Evolutionary conservation across 2,888 invertebrate genomes (phyloP), one percentile per base, ranked within the genome.

Genomic region (Apotomis capreana): DNA sequence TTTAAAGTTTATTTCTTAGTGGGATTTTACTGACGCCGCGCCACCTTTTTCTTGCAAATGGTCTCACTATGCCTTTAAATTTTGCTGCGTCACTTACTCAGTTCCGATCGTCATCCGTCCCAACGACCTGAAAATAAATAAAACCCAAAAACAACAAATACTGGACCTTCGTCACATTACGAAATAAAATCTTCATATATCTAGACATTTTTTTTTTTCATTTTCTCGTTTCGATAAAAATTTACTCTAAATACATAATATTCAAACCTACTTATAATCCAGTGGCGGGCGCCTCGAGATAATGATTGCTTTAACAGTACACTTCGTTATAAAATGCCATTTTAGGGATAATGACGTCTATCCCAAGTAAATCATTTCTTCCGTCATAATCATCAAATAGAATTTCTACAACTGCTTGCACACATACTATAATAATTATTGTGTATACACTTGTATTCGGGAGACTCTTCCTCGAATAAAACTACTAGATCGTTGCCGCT

Each of bases 161-260:
- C 46, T 70, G 76, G 78, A 78, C 78, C 76, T 75, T 76, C 76
- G 37, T 76, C 74, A 76, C 70, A 72, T 65, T 65, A 74, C 60
- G 26, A 74, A 75, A 75, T 76, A 65, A 76, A 74, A 74, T 69
- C 59, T 15, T 15, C 15, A 57, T 62, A 69, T 61, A 40, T 59
- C 74, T 74, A 76, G 54, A 59, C 54, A 72, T 61, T 63, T 59
- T 70, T 74, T 76, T 77, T 78, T 77, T 72, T 55, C 68, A 65
- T 69, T 69, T 78, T 75, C 67, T 71, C 61, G 57, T 77, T 74
- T 69, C 44, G 74, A 75, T 77, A 76, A 76, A 76, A 74, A 76
- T 71, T 72, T 74, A 74, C 13, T 63, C 72, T 72, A 71, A 71
- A 58, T 62, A 72, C 72, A 72, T 68, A 63, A 72, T 64, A 70